Percentiles rank a stretch among this genome's conserved stretches.
Evolutionary conservation across 1,140 invertebrate genomes (phyloP).

Genomic region (Bombyx mori): DNA sequence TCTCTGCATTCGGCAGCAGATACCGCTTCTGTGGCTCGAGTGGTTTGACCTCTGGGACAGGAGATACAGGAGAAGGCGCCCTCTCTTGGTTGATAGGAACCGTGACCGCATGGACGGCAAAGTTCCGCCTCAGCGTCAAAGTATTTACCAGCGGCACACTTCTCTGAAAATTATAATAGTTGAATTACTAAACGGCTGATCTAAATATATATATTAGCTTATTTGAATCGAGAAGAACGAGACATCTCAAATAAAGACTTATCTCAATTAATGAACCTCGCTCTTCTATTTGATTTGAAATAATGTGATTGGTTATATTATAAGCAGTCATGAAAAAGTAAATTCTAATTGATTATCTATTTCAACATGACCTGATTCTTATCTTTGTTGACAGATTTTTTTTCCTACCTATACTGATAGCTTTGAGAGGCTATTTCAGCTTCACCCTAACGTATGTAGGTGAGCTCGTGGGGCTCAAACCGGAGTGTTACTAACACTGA

Average conservation of each 20-base stretch:
- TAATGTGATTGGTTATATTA: no score
- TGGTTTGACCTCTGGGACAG: constrained; percentile 94
- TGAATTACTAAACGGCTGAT: neutral
- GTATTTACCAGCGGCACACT: constrained; percentile 92
- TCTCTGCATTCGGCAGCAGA: constrained; percentile 90
- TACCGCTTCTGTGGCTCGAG: constrained; percentile 90
- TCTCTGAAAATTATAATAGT: constrained; percentile 72
- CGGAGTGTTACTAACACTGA: no score
- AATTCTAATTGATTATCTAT: no score
- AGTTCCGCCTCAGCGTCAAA: constrained; percentile 88
- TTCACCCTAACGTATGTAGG: no score
- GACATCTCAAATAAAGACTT: neutral
- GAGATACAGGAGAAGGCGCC: constrained; percentile 92
- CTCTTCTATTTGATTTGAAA: no score
- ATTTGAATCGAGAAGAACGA: neutral
- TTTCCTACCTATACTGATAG: no score
- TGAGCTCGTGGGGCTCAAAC: no score
- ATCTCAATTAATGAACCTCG: neutral
- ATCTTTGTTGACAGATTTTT: no score
- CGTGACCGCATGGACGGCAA: constrained; percentile 93
- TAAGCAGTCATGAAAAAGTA: no score
- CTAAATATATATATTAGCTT: neutral
- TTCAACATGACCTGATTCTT: no score
- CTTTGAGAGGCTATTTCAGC: no score
- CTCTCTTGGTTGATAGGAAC: constrained; percentile 93